A percentile compares a stretch with the other conserved stretches of the same genome.
Conservation (phyloP, 2,888 invertebrate species). For the Lasius platythorax region DNA sequence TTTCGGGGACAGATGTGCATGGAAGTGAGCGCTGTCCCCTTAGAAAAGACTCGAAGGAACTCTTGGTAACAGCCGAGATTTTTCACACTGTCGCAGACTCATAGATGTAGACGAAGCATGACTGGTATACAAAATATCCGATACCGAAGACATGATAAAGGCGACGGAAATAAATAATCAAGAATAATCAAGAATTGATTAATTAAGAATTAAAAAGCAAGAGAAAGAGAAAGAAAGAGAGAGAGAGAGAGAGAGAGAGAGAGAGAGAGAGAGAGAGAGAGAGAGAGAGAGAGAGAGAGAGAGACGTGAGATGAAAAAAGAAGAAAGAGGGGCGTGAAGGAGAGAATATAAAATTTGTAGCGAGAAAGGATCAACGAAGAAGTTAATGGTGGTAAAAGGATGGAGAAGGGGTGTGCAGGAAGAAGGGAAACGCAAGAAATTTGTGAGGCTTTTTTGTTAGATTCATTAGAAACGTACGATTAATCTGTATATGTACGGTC, state of each 20-base stretch:
- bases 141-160: slow-evolving; percentile 1
- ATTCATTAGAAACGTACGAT: slow-evolving; percentile 79
- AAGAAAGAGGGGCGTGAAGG: background rate
- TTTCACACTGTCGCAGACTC: slow-evolving; percentile 16
- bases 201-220: background rate
- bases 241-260: background rate
- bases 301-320: background rate
- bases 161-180: slow-evolving; percentile 18
- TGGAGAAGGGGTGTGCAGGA: background rate
- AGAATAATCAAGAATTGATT: background rate
- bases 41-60: background rate
- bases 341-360: slow-evolving; percentile 67
- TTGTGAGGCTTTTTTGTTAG: slow-evolving; percentile 74
- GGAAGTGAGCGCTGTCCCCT: slow-evolving; percentile 10
- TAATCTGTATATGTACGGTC: slow-evolving; percentile 54
- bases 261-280: background rate
- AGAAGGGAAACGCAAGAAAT: slow-evolving; percentile 59
- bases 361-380: slow-evolving; percentile 65
- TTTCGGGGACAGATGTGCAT: slow-evolving; percentile 40
- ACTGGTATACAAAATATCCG: slow-evolving; percentile 9
- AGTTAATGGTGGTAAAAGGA: slow-evolving; percentile 66
- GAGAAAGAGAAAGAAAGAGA: background rate
- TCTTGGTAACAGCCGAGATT: slow-evolving; percentile 37
- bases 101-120: background rate
- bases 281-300: background rate